These are phyloP conservation scores for Takifugu ocellatus DNA, from an alignment of 2,797 vertebrate species.

Conservation along the genomic window DNA sequence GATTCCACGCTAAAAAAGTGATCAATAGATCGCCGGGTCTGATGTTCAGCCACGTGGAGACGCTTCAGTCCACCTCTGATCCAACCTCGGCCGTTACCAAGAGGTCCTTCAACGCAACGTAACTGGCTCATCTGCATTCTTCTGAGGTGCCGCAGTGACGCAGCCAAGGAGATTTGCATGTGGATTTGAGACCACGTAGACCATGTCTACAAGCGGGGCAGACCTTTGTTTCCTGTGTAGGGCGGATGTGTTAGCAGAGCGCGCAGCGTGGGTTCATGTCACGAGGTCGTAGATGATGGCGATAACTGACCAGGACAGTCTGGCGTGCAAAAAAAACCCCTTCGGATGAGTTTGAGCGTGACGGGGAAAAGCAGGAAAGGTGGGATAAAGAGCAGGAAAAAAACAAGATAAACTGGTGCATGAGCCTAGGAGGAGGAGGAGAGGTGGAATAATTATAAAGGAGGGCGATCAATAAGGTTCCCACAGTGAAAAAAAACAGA, in stretches of 20 bases:
- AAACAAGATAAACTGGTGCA: conserved; percentile 31
- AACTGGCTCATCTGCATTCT: too few species aligned
- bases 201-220: not conserved
- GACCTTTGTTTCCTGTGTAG: conserved; percentile 18
- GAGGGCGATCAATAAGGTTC: conserved; percentile 81
- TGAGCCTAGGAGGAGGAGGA: conserved; percentile 21
- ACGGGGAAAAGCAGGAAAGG: conserved; percentile 3
- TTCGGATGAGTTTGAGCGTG: not conserved
- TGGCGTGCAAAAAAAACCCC: not conserved
- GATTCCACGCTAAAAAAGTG: too few species aligned
- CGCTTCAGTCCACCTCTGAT: too few species aligned
- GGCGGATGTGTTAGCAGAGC: conserved; percentile 30
- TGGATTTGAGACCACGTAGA: not conserved
- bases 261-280: conserved; percentile 32
- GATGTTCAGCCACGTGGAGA: too few species aligned
- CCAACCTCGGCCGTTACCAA: too few species aligned
- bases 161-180: not conserved
- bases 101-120: too few species aligned
- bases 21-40: too few species aligned
- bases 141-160: too few species aligned
- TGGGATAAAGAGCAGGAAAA: conserved; percentile 16
- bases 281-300: conserved; percentile 21
- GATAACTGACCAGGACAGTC: conserved; percentile 8
- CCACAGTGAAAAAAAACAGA: conserved; percentile 73
- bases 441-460: conserved; percentile 77